Base-by-base conservation (phyloP, 2,797 vertebrate species). In the Micropoecilia bifurca region DNA sequence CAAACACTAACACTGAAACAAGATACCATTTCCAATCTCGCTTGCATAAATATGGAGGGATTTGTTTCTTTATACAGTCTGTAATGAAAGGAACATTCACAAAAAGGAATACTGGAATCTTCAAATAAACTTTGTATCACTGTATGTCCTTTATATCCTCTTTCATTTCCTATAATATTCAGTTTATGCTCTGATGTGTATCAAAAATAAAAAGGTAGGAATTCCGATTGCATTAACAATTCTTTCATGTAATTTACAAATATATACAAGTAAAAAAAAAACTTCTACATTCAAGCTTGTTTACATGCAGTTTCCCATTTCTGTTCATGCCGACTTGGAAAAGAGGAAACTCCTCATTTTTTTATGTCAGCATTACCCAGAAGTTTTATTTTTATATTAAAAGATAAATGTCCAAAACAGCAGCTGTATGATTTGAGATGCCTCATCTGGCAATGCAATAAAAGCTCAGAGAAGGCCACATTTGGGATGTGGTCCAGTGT, bases 251-350 rank as follows among this genome's bases (percentile, higher is more conserved):
- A 10, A 71, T 84, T 77, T 73, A 73, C 33, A 53, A 53, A 45
- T 69, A 74, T 66, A 12, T 86, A 30, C 66, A 75, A 12, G 41
- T 53, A 63, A 75, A 46, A 88, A 30, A 80, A 22, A 1, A 71
- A 46, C 20, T 30, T 71, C 72, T n/a, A 39, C 75, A 36, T 72
- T 79, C 50, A 76, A 50, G 6, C 43, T 59, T 73, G 41, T 74
- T 47, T 79, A 59, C 53, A 80, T 61, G 22, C 43, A 89, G 69
- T 77, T n/a, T 71, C 45, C 73, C 41, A 74, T 82, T 63, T 79
- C 45, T 61, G 20, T 87, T 89, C 76, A 87, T 87, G 78, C 89
- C 87, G 30, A 86, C 50, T 57, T 90, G 87, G 69, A 87, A 80
- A 78, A 86, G 14, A 81, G 90, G 46, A 83, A 80, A 85, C 89